A percentile compares a stretch with the other conserved stretches of the same genome.
phyloP scores from a whole-genome alignment of 1,140 invertebrate species.

The Sycophila sp. region DNA sequence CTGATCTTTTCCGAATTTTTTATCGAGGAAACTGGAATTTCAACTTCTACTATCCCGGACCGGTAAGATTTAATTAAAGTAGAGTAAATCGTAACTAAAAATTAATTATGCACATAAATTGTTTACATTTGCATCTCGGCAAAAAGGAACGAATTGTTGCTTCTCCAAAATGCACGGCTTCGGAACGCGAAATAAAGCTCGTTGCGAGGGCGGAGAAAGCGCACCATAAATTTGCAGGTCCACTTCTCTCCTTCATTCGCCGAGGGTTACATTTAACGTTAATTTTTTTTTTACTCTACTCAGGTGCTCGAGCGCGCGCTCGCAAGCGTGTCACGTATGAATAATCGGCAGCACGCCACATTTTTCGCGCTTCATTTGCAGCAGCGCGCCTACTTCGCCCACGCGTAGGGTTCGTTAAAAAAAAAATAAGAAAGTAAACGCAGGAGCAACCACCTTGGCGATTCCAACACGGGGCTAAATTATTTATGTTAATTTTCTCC shows the following conservation, averaged over 20 bases:
- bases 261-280: neutral
- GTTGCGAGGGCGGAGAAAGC: neutral
- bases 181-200: slow-evolving; percentile 8
- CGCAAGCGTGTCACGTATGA: neutral
- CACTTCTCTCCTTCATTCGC: neutral
- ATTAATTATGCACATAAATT: slow-evolving; percentile 4
- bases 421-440: neutral
- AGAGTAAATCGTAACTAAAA: neutral
- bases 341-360: neutral
- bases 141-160: neutral
- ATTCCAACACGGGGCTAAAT: neutral
- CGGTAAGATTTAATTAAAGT: neutral
- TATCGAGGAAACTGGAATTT: neutral
- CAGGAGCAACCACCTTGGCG: neutral
- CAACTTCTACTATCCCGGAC: too few species aligned
- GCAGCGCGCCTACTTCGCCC: neutral
- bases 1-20: too few species aligned
- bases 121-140: neutral
- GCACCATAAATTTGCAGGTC: slow-evolving; percentile 2
- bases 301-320: neutral
- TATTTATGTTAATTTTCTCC: neutral
- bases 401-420: too few species aligned
- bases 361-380: slow-evolving; percentile 31
- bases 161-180: neutral
- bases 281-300: neutral